A percentile compares a stretch with the other conserved stretches of the same genome.
Conservation (phyloP, 92 coral and sea anemone genomes). For the Epizoanthus illoricatus region DNA sequence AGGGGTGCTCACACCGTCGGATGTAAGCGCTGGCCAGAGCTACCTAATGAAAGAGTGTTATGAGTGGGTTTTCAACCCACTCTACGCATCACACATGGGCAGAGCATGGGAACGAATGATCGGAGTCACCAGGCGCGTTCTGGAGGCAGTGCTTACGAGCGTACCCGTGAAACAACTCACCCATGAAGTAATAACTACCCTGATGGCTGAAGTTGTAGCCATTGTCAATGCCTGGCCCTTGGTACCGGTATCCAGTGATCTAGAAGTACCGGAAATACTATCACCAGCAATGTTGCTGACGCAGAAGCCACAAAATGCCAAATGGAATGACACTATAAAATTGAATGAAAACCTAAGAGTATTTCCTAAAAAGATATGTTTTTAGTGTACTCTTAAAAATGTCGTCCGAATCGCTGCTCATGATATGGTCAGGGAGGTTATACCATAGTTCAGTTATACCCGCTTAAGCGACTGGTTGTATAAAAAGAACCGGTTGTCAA, state of each 20-base stretch:
- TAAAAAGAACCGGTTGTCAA: too few relatives aligned
- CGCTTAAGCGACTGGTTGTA: too few relatives aligned
- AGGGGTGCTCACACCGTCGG: constrained; percentile 21
- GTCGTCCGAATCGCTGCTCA: too few relatives aligned
- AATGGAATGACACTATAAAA: too few relatives aligned
- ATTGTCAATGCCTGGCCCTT: constrained; percentile 56
- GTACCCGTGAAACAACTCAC: constrained; percentile 35
- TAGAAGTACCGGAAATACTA: constrained; percentile 42
- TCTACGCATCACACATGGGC: constrained; percentile 56
- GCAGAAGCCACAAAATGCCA: constrained; percentile 21
- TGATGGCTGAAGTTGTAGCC: constrained; percentile 65
- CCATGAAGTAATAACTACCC: constrained; percentile 53
- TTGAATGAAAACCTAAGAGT: too few relatives aligned
- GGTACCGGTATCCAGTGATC: constrained; percentile 42
- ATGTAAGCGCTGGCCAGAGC: constrained; percentile 4
- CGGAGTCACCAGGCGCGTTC: constrained; percentile 35
- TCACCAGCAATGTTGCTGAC: constrained; percentile 48
- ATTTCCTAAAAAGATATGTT: too few relatives aligned
- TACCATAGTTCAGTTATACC: too few relatives aligned
- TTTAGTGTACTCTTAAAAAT: too few relatives aligned
- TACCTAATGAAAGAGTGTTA: constrained; percentile 35
- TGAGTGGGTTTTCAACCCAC: constrained; percentile 43
- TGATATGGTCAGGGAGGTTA: too few relatives aligned
- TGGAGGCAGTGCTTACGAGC: constrained; percentile 31
- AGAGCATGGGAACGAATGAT: constrained; percentile 65